Conservation (phyloP, 2,888 invertebrate genomes). For the Achlya flavicornis region DNA sequence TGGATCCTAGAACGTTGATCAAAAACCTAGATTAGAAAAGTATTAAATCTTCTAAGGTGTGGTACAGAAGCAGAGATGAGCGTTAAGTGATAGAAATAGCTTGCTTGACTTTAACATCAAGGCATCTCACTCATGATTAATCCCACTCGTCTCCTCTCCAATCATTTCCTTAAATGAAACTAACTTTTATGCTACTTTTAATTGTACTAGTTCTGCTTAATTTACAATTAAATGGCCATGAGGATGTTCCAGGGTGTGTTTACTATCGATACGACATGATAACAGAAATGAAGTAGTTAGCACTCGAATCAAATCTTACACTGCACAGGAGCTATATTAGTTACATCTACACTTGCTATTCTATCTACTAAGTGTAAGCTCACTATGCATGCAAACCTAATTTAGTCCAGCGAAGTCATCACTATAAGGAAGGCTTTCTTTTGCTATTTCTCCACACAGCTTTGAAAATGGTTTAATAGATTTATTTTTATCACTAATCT, state of each 20-base stretch:
- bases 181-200: not conserved
- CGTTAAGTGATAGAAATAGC: not conserved
- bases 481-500: too few relatives aligned
- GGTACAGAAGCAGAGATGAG: not conserved
- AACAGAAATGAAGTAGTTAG: not conserved
- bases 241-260: too few relatives aligned
- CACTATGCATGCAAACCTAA: not conserved
- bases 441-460: too few relatives aligned
- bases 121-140: not conserved
- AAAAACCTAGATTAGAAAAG: conserved; percentile 4
- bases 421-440: too few relatives aligned
- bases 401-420: not conserved
- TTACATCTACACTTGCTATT: not conserved
- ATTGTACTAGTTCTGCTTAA: not conserved
- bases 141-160: not conserved
- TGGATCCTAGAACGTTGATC: conserved; percentile 86
- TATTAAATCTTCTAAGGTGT: conserved; percentile 1
- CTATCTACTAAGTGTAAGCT: not conserved
- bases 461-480: too few relatives aligned
- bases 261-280: not conserved
- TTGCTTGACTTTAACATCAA: not conserved
- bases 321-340: not conserved
- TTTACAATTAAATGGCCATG: not conserved
- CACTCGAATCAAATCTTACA: not conserved
- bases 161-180: not conserved